Evolutionary conservation across 2,113 vertebrate species (phyloP).

Genomic region (Peromyscus leucopus): DNA sequence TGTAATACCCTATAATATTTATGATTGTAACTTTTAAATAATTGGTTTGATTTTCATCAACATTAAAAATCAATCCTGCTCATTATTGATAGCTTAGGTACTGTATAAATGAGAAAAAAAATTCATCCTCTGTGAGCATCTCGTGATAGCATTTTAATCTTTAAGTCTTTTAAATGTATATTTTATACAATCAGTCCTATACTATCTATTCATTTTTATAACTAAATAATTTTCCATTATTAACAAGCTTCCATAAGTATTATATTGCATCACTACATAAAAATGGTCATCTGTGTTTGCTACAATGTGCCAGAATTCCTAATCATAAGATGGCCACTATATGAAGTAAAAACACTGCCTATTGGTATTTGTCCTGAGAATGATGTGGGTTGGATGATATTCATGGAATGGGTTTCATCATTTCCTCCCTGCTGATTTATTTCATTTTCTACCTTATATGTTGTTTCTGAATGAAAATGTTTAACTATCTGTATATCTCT

Average conservation of each 20-base stretch:
- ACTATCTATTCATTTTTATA: constrained; percentile 25
- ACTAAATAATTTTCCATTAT: constrained; percentile 35
- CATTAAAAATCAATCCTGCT: constrained; percentile 42
- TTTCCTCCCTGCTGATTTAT: neutral
- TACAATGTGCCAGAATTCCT: constrained; percentile 31
- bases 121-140: neutral
- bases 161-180: constrained; percentile 31
- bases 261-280: neutral
- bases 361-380: neutral
- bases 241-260: constrained; percentile 15
- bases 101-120: constrained; percentile 18
- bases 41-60: constrained; percentile 38
- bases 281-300: neutral
- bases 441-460: constrained; percentile 13
- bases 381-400: neutral
- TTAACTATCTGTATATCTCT: neutral
- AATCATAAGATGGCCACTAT: neutral
- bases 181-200: constrained; percentile 26
- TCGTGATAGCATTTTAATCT: constrained; percentile 50
- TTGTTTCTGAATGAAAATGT: constrained; percentile 39
- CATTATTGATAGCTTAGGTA: constrained; percentile 6
- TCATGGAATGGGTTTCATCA: neutral
- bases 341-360: neutral
- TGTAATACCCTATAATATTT: neutral
- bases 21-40: constrained; percentile 41